phyloP scores from a whole-genome alignment of 1,140 invertebrate species.

The Physella acuta region DNA sequence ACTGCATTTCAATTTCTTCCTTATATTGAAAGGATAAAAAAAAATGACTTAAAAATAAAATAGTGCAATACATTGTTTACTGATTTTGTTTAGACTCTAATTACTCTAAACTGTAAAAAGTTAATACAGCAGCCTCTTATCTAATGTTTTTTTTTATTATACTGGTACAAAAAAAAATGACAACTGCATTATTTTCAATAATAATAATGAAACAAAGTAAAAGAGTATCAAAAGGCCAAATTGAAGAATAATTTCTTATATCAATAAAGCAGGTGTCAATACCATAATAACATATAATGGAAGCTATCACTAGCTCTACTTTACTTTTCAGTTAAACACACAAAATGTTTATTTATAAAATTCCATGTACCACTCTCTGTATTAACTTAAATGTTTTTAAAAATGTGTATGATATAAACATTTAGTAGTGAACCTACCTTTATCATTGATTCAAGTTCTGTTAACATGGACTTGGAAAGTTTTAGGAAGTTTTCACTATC shows the following conservation, averaged over 20 bases:
- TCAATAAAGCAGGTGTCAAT: not conserved
- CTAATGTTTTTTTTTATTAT: no score
- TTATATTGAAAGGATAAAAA: no score
- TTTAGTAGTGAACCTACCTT: not conserved
- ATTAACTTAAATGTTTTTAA: not conserved
- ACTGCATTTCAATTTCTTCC: constrained; percentile 15
- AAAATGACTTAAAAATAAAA: not conserved
- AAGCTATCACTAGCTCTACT: not conserved
- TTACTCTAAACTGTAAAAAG: no score
- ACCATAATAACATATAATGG: not conserved
- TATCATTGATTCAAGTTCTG: constrained; percentile 5
- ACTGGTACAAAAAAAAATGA: no score
- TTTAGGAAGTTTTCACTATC: constrained; percentile 1
- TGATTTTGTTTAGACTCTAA: no score
- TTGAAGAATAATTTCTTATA: not conserved
- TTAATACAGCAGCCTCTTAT: no score
- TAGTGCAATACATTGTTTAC: not conserved
- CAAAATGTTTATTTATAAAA: not conserved
- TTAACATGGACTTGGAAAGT: constrained; percentile 3
- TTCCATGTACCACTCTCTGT: not conserved
- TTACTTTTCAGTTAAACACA: not conserved
- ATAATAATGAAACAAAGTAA: no score
- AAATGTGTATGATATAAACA: not conserved
- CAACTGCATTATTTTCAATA: no score
- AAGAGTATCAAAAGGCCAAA: no score